These are phyloP conservation scores for Vespertilio murinus DNA, from an alignment of 2,797 vertebrate genomes.

Conservation along the genomic window DNA sequence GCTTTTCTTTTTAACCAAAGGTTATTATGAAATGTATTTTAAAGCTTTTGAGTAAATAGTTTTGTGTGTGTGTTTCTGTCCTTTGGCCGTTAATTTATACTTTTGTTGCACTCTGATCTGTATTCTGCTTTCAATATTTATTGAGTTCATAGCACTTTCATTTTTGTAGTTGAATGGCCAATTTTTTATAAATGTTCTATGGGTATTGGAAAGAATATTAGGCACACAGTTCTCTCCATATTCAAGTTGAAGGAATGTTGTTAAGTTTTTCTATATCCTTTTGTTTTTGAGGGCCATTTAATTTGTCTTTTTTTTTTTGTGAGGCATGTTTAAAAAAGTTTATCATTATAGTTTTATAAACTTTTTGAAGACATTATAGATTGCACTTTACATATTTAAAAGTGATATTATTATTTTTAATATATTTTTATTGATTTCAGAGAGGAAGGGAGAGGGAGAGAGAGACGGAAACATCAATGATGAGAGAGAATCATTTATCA, in stretches of 20 bases:
- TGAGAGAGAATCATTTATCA: too few relatives aligned
- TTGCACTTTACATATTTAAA: neutral
- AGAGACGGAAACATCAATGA: too few relatives aligned
- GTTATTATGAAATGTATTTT: neutral
- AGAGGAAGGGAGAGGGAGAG: too few relatives aligned
- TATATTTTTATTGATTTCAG: too few relatives aligned
- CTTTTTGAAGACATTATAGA: neutral
- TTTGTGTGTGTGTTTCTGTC: neutral
- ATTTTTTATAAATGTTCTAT: conserved; percentile 17
- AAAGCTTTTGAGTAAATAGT: neutral
- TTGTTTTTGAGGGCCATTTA: neutral
- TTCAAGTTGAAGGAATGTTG: neutral
- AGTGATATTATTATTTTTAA: neutral
- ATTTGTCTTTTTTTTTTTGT: conserved; percentile 13
- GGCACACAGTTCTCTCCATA: neutral
- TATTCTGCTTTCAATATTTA: neutral
- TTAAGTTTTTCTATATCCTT: neutral
- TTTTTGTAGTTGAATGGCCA: neutral
- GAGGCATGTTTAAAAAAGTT: conserved; percentile 1
- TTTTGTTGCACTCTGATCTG: neutral
- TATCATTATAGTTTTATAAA: neutral
- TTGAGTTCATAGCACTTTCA: conserved; percentile 1
- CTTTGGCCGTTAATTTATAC: conserved; percentile 5
- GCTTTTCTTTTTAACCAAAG: conserved; percentile 8
- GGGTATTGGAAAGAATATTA: neutral